Percentiles rank a stretch among this genome's conserved stretches.
phyloP scores from a whole-genome alignment of 2,113 vertebrate genomes.

The Chaetura pelagica region DNA sequence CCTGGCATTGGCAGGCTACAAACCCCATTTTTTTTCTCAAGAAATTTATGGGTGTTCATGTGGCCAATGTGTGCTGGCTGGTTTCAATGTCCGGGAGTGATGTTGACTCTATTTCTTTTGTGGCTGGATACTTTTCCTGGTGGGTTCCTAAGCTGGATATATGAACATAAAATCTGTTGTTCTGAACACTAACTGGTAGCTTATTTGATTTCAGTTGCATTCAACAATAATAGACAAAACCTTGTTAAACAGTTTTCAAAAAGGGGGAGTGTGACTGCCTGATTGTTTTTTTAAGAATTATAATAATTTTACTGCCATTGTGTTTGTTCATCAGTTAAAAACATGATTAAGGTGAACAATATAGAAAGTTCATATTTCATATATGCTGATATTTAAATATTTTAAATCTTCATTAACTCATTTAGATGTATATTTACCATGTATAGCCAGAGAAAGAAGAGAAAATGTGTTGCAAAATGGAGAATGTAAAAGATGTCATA shows the following conservation, averaged over 20 bases:
- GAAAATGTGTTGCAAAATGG: not conserved
- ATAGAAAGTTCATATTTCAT: not conserved
- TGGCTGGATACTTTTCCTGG: not conserved
- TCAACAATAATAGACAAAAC: not conserved
- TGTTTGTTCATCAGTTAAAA: not conserved
- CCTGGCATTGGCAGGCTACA: not conserved
- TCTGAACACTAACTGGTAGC: not conserved
- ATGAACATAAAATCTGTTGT: not conserved
- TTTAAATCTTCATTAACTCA: not conserved
- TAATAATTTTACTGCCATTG: not conserved
- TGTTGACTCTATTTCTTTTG: not conserved
- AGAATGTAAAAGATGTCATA: not conserved
- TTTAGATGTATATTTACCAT: not conserved
- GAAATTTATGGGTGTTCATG: not conserved
- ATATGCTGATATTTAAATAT: not conserved
- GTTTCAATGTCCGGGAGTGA: not conserved
- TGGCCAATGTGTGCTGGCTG: not conserved
- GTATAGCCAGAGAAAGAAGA: not conserved
- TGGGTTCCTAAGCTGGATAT: not conserved
- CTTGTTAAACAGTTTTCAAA: not conserved
- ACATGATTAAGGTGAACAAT: not conserved
- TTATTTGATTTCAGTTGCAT: not conserved
- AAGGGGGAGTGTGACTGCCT: not conserved
- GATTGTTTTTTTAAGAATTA: not conserved
- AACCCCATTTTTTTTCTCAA: not conserved